A percentile compares a stretch with the other conserved stretches of the same genome.
phyloP scores from a whole-genome alignment of 2,797 vertebrate species.

The Limnodromus scolopaceus region DNA sequence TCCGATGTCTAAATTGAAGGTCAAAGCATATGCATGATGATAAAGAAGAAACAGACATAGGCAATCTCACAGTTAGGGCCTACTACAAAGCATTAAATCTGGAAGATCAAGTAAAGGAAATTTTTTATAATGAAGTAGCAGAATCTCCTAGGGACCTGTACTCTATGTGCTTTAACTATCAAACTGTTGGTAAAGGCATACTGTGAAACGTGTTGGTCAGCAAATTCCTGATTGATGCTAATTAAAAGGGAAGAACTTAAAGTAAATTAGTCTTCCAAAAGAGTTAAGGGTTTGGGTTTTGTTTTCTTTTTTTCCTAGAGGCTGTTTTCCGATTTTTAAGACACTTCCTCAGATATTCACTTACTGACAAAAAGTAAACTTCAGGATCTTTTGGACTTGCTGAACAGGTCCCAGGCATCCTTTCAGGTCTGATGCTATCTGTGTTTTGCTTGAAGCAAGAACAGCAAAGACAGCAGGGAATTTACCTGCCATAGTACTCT shows the following conservation, averaged over 20 bases:
- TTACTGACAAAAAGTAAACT: background rate
- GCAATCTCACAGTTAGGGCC: background rate
- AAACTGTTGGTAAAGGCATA: background rate
- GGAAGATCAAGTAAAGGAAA: background rate
- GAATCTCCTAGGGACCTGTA: background rate
- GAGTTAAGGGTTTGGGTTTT: background rate
- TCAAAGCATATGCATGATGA: background rate
- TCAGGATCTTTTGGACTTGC: background rate
- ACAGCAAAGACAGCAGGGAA: background rate
- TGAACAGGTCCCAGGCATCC: background rate
- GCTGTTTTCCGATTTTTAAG: background rate
- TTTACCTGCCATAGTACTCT: background rate
- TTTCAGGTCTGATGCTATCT: background rate
- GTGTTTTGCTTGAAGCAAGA: background rate
- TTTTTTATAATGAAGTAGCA: background rate
- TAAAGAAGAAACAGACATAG: background rate
- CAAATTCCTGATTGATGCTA: background rate
- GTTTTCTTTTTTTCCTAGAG: background rate
- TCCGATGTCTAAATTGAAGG: background rate
- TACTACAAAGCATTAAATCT: background rate
- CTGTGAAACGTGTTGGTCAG: background rate
- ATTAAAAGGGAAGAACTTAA: background rate
- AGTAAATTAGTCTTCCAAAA: background rate
- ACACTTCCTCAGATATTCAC: background rate
- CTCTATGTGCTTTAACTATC: background rate